Evolutionary conservation across 2,113 vertebrate species (phyloP).

Genomic region (Callionymus lyra): DNA sequence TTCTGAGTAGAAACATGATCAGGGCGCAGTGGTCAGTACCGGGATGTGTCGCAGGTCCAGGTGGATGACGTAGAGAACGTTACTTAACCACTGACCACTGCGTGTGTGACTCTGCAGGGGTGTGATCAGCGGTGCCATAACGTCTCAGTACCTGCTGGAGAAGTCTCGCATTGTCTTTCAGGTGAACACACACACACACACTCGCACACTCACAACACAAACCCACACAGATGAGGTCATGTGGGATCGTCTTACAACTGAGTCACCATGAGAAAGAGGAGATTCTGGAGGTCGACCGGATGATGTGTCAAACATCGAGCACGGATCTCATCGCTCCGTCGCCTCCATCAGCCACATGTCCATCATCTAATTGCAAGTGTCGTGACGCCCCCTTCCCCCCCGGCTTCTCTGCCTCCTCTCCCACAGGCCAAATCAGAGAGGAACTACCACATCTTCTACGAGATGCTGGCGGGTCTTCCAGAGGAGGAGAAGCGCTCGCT

Average conservation of each 20-base stretch:
- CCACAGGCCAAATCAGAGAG: constrained; percentile 89
- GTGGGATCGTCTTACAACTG: constrained; percentile 46
- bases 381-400: no score
- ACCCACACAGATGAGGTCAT: constrained; percentile 16
- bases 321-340: neutral
- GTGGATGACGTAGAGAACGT: constrained; percentile 22
- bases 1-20: no score
- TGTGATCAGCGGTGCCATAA: constrained; percentile 96
- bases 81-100: constrained; percentile 45
- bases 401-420: constrained; percentile 3
- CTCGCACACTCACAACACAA: constrained; percentile 14
- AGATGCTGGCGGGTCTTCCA: constrained; percentile 89
- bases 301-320: constrained; percentile 14
- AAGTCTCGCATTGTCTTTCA: constrained; percentile 98
- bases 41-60: no score
- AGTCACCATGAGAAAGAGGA: constrained; percentile 39
- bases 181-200: constrained; percentile 59
- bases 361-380: no score
- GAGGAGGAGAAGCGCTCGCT: constrained; percentile 73
- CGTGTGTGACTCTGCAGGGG: constrained; percentile 63
- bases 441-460: constrained; percentile 97
- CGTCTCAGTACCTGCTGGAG: constrained; percentile 96
- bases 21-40: no score
- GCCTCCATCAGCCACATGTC: constrained; percentile 6
- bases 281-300: constrained; percentile 9